Percentiles rank a stretch among this genome's conserved stretches.
Evolutionary conservation across 2,113 vertebrate genomes (phyloP).

Genomic region (Apteryx mantelli): DNA sequence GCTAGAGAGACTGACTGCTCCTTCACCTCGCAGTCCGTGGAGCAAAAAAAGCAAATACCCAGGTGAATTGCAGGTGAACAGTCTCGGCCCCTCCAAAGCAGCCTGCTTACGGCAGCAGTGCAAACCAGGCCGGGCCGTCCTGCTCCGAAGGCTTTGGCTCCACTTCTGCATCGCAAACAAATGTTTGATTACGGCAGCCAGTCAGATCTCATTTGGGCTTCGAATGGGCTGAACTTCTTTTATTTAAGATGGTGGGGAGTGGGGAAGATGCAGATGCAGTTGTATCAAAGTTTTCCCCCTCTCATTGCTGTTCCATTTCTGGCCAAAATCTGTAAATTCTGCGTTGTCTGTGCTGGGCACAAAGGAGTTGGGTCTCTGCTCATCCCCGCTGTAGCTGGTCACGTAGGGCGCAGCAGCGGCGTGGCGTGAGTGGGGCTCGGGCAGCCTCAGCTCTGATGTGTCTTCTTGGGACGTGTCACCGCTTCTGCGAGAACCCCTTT

Average conservation of each 20-base stretch:
- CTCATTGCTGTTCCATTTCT: neutral
- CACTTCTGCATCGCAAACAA: neutral
- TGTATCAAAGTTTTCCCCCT: neutral
- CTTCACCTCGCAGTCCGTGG: neutral
- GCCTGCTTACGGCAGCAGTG: neutral
- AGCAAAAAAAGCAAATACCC: too few relatives aligned
- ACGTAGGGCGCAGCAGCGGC: too few relatives aligned
- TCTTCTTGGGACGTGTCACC: neutral
- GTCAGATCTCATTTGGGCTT: neutral
- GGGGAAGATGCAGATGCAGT: neutral
- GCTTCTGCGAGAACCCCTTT: neutral
- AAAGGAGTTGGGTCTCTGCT: neutral
- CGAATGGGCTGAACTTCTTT: neutral
- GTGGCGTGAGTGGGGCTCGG: too few relatives aligned
- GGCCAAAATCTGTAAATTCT: neutral
- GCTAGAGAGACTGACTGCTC: neutral
- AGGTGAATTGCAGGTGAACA: neutral
- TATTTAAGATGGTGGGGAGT: neutral
- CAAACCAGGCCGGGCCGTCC: neutral
- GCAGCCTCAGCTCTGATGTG: neutral
- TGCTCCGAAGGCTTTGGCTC: neutral
- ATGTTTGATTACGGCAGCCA: neutral
- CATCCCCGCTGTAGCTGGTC: too few relatives aligned
- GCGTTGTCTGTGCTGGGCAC: neutral
- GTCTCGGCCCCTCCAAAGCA: neutral